Conservation (phyloP, 2,113 vertebrate species). For the Festucalex cinctus region DNA sequence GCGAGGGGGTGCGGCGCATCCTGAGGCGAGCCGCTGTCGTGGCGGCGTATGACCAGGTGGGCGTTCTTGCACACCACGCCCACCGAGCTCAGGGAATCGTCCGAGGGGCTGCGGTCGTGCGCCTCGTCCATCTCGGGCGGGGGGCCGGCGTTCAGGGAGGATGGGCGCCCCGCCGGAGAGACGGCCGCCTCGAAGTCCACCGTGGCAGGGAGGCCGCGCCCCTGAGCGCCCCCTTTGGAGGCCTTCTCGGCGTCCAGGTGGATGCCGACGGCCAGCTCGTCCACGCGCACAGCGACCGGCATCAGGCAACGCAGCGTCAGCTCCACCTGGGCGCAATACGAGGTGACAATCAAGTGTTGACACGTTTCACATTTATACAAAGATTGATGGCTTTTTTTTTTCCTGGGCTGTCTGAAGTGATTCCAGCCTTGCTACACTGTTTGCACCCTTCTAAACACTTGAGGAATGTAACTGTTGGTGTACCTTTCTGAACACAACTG, state of each 20-base stretch:
- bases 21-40: slow-evolving; percentile 75
- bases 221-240: slow-evolving; percentile 72
- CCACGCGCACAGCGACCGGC: slow-evolving; percentile 81
- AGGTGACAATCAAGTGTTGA: too few relatives aligned
- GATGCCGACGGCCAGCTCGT: slow-evolving; percentile 81
- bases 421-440: too few relatives aligned
- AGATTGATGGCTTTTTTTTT: too few relatives aligned
- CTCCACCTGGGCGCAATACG: slow-evolving; percentile 65
- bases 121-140: slow-evolving; percentile 82
- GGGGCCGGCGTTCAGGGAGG: slow-evolving; percentile 49
- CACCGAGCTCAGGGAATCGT: slow-evolving; percentile 79
- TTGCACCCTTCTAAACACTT: too few relatives aligned
- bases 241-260: slow-evolving; percentile 83
- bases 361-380: too few relatives aligned
- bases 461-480: too few relatives aligned
- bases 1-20: slow-evolving; percentile 70
- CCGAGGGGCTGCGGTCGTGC: slow-evolving; percentile 86
- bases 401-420: too few relatives aligned
- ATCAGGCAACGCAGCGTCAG: slow-evolving; percentile 83
- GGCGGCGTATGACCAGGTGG: slow-evolving; percentile 86
- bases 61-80: slow-evolving; percentile 91
- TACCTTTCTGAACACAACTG: too few relatives aligned
- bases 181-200: slow-evolving; percentile 73
- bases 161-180: slow-evolving; percentile 19
- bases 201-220: slow-evolving; percentile 67